Conservation (phyloP, 2,113 vertebrate genomes). For the Muntiacus muntjak region DNA sequence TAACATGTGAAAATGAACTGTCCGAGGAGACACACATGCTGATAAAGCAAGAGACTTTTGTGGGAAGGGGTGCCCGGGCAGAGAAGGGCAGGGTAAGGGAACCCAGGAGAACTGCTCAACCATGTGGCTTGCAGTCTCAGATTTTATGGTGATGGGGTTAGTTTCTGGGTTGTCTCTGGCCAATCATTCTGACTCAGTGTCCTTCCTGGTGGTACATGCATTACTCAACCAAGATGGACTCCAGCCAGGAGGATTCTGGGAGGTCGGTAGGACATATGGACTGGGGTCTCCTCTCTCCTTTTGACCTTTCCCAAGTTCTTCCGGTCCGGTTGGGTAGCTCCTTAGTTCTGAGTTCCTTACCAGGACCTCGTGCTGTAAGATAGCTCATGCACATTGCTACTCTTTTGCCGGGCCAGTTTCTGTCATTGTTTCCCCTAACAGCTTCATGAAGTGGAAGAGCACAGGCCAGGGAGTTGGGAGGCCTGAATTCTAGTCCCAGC, state of each 20-base stretch:
- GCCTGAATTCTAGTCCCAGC: background rate
- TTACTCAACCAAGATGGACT: background rate
- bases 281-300: background rate
- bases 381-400: background rate
- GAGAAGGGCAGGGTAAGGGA: background rate
- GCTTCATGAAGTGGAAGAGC: background rate
- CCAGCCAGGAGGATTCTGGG: background rate
- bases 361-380: background rate
- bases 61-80: background rate
- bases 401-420: background rate
- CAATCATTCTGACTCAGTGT: background rate
- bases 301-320: background rate
- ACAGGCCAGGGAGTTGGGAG: background rate
- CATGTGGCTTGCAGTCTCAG: background rate
- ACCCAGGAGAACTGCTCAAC: background rate
- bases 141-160: background rate
- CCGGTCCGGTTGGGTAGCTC: accelerated
- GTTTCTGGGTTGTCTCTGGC: background rate
- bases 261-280: background rate
- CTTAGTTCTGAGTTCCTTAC: background rate
- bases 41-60: background rate
- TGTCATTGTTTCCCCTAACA: background rate
- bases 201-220: background rate
- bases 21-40: background rate
- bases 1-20: background rate